phyloP scores from a whole-genome alignment of 1,140 invertebrate species.

The Zaprionus camerounensis region DNA sequence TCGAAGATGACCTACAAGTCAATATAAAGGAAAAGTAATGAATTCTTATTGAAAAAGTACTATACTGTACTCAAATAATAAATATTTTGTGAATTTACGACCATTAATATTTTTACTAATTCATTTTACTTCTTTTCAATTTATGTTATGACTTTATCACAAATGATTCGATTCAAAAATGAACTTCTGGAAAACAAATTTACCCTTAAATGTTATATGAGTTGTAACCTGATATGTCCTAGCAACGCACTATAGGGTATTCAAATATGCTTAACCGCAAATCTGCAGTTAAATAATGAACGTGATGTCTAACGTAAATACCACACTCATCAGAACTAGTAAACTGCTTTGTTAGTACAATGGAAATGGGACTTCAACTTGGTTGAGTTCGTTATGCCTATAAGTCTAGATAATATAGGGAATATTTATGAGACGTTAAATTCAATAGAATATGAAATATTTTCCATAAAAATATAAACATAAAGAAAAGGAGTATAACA shows the following conservation, averaged over 20 bases:
- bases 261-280: slow-evolving; percentile 34
- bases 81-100: not conserved
- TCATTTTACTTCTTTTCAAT: not conserved
- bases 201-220: too few relatives aligned
- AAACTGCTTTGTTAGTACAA: not conserved
- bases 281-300: slow-evolving; percentile 54
- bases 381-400: not conserved
- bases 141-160: not conserved
- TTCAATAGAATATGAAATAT: not conserved
- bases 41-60: too few relatives aligned
- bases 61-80: too few relatives aligned
- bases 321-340: not conserved
- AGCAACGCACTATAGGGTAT: slow-evolving; percentile 16
- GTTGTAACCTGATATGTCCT: too few relatives aligned
- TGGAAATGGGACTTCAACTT: not conserved
- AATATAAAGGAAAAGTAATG: not conserved
- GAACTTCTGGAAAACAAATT: too few relatives aligned
- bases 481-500: not conserved
- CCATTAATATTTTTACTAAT: not conserved
- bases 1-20: not conserved
- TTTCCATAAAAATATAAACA: not conserved
- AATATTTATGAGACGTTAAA: too few relatives aligned
- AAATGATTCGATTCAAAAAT: too few relatives aligned
- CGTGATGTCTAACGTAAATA: slow-evolving; percentile 10
- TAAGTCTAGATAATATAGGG: not conserved